Evolutionary conservation across 2,797 vertebrate species (phyloP).

Genomic region (Squalus acanthias): DNA sequence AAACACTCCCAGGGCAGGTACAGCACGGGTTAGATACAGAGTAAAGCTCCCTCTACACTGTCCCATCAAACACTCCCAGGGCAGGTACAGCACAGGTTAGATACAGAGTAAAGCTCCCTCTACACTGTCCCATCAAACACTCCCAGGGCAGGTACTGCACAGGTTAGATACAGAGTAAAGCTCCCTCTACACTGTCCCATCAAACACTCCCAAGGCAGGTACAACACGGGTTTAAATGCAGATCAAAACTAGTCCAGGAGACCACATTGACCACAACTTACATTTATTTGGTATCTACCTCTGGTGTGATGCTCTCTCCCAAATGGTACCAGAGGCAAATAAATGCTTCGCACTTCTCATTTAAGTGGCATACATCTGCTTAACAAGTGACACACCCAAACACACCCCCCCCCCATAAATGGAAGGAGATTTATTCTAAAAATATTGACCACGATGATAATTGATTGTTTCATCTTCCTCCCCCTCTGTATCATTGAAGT

Average conservation of each 20-base stretch:
- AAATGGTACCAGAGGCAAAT: neutral
- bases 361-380: neutral
- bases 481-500: neutral
- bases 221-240: no score
- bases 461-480: neutral
- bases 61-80: neutral
- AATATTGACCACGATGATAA: neutral
- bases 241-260: neutral
- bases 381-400: neutral
- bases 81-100: neutral
- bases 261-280: no score
- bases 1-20: neutral
- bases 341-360: neutral
- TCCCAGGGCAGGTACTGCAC: no score
- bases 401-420: neutral
- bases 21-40: neutral
- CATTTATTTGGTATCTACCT: neutral
- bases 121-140: no score
- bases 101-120: neutral
- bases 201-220: no score
- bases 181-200: no score
- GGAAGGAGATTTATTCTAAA: neutral
- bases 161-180: no score
- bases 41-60: neutral
- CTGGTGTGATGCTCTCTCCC: no score